A percentile compares a stretch with the other conserved stretches of the same genome.
phyloP scores from a whole-genome alignment of 1,140 invertebrate genomes.

The Heterodera schachtii region DNA sequence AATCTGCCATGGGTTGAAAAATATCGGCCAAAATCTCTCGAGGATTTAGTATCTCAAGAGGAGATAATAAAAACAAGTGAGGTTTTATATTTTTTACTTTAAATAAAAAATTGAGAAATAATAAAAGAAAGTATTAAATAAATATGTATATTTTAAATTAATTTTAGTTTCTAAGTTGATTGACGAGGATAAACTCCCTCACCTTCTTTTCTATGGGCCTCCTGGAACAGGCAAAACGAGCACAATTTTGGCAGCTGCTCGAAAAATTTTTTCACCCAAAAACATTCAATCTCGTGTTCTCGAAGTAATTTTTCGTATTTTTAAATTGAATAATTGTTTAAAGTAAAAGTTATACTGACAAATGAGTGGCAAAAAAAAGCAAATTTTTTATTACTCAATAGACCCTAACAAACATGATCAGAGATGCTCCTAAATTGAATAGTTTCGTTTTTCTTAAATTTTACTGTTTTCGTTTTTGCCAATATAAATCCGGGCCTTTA shows the following conservation, averaged over 20 bases:
- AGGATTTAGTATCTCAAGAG: conserved; percentile 93
- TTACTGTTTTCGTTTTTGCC: too few species aligned
- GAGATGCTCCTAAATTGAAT: too few species aligned
- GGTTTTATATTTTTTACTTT: too few species aligned
- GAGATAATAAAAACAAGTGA: conserved; percentile 93
- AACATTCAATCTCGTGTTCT: conserved; percentile 85
- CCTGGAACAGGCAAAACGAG: conserved; percentile 98
- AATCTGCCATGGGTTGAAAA: conserved; percentile 84
- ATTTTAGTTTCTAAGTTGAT: conserved; percentile 92
- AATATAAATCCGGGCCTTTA: too few species aligned
- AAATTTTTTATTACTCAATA: too few species aligned
- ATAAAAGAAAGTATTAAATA: too few species aligned
- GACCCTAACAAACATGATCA: too few species aligned
- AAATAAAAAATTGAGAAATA: too few species aligned
- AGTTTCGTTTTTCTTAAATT: too few species aligned
- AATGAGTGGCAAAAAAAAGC: too few species aligned
- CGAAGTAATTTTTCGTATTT: conserved; percentile 59
- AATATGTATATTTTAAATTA: too few species aligned
- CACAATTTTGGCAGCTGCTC: conserved; percentile 93
- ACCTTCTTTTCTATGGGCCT: conserved; percentile 95
- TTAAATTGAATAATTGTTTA: conserved; percentile 67
- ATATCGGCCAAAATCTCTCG: conserved; percentile 85
- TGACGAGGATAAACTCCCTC: conserved; percentile 85
- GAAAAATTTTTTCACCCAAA: conserved; percentile 82
- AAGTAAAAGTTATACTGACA: too few species aligned